These are phyloP conservation scores for Piliocolobus tephrosceles DNA, from an alignment of 2,113 vertebrate genomes.

Conservation along the genomic window DNA sequence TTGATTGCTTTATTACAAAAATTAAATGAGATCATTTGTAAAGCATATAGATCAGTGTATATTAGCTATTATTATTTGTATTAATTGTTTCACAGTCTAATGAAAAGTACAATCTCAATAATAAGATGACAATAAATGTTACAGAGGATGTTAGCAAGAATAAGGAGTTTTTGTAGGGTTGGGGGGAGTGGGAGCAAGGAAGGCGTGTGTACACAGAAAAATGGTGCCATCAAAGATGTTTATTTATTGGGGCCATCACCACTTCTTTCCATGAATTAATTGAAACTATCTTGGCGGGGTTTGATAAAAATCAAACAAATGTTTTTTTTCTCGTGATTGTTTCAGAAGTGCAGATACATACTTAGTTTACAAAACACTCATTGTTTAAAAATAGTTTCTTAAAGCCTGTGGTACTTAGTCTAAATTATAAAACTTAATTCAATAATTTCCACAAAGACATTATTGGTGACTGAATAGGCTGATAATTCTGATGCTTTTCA, in stretches of 20 bases:
- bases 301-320: background rate
- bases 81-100: background rate
- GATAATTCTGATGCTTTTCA: conserved; percentile 67
- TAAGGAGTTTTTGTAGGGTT: background rate
- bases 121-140: background rate
- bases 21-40: background rate
- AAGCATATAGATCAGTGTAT: background rate
- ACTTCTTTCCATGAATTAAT: background rate
- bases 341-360: background rate
- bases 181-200: too few species aligned
- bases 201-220: fast-evolving
- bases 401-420: background rate
- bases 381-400: conserved; percentile 25
- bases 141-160: background rate
- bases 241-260: background rate
- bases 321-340: background rate
- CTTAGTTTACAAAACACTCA: conserved; percentile 13
- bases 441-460: conserved; percentile 33
- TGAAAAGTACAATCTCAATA: background rate
- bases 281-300: background rate
- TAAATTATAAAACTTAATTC: conserved; percentile 43
- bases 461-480: conserved; percentile 32
- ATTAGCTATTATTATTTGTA: background rate
- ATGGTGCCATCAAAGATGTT: fast-evolving
- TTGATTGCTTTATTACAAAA: background rate